Evolutionary conservation across 2,888 invertebrate genomes (phyloP).

Genomic region (Alloscopus bannaensis): DNA sequence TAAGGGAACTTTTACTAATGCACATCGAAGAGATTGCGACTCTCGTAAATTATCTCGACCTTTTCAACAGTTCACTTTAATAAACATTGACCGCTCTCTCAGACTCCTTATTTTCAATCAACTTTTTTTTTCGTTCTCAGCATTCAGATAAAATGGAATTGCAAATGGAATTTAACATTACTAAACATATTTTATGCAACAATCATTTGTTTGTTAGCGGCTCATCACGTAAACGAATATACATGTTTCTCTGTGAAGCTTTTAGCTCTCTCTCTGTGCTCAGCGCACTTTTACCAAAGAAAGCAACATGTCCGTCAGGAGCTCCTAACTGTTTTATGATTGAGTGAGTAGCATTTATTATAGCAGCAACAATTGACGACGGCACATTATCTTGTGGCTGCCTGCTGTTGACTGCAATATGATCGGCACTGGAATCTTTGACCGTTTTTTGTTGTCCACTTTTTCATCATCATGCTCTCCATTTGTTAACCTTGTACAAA

Average conservation of each 20-base stretch:
- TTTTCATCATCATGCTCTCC: too few species aligned
- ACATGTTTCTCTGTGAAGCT: neutral
- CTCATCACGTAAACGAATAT: neutral
- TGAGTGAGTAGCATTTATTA: constrained; percentile 47
- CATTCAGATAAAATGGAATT: neutral
- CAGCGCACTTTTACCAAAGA: constrained; percentile 39
- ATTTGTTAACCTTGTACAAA: too few species aligned
- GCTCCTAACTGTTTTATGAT: constrained; percentile 56
- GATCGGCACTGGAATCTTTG: too few species aligned
- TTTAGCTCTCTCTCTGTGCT: neutral
- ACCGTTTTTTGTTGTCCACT: too few species aligned
- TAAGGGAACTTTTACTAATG: too few species aligned
- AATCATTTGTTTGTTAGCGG: neutral
- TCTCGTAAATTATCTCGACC: constrained; percentile 36
- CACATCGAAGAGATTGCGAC: neutral
- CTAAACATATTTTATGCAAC: neutral
- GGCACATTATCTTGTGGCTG: too few species aligned
- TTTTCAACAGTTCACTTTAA: constrained; percentile 36
- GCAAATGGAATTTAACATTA: neutral
- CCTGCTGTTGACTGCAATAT: too few species aligned
- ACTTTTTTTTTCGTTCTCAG: neutral
- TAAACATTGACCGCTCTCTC: constrained; percentile 15
- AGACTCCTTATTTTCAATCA: constrained; percentile 42
- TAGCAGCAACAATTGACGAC: constrained; percentile 32
- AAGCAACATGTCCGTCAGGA: constrained; percentile 20